phyloP scores from a whole-genome alignment of 2,797 vertebrate genomes.

The Psittacula derbiana region DNA sequence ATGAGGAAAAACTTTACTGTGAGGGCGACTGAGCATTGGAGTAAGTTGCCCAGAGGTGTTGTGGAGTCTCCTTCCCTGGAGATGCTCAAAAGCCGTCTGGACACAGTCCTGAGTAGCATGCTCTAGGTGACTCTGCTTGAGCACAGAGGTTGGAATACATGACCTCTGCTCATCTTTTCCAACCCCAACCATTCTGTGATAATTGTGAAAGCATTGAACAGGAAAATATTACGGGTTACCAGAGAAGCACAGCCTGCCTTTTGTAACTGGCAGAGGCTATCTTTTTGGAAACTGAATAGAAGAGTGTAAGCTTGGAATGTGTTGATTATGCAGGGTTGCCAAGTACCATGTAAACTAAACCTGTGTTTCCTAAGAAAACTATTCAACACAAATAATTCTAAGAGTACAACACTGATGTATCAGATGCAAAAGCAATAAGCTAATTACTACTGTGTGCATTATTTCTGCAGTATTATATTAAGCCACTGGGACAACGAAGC shows the following conservation, averaged over 20 bases:
- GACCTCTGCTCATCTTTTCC: not conserved
- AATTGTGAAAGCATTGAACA: not conserved
- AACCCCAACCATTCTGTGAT: not conserved
- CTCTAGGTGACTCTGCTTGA: not conserved
- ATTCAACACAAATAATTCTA: not conserved
- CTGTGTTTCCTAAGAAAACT: not conserved
- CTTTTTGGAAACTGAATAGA: not conserved
- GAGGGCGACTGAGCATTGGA: not conserved
- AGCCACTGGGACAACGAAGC: not conserved
- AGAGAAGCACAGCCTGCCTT: not conserved
- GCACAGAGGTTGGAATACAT: not conserved
- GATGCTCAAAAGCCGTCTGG: not conserved
- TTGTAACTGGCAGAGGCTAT: not conserved
- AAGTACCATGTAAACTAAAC: not conserved
- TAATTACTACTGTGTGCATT: not conserved
- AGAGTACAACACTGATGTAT: not conserved
- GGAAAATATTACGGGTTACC: not conserved
- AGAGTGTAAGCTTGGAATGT: accelerated
- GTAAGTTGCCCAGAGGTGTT: not conserved
- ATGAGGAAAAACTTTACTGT: not conserved
- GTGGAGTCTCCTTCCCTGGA: not conserved
- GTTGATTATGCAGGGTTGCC: not conserved
- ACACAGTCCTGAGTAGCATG: not conserved
- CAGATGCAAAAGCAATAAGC: not conserved
- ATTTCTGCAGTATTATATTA: not conserved